A percentile compares a stretch with the other conserved stretches of the same genome.
Conservation (phyloP, 2,888 invertebrate genomes). For the Eulithis prunata region DNA sequence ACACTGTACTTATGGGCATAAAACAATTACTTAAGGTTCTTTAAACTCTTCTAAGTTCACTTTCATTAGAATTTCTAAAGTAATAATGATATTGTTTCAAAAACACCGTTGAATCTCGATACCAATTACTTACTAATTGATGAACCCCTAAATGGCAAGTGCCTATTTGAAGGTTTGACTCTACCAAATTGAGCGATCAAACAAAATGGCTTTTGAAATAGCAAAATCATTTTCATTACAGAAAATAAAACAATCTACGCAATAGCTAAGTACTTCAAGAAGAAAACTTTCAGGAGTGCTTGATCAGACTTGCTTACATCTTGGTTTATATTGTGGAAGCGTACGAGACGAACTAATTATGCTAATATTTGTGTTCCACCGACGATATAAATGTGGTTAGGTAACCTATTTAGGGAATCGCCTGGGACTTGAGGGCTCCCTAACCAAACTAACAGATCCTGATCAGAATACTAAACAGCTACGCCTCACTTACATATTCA, state of each 20-base stretch:
- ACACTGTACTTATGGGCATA: not conserved
- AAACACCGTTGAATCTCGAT: constrained; percentile 22
- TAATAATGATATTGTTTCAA: constrained; percentile 15
- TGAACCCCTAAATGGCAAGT: constrained; percentile 25
- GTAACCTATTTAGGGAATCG: constrained; percentile 79
- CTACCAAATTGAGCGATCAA: constrained; percentile 21
- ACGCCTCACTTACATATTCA: constrained; percentile 63
- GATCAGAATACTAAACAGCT: constrained; percentile 73
- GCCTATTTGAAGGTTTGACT: constrained; percentile 13
- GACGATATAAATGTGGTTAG: constrained; percentile 77
- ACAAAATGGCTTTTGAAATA: constrained; percentile 4
- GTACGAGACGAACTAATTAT: constrained; percentile 71
- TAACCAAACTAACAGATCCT: constrained; percentile 71
- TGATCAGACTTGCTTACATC: constrained; percentile 53
- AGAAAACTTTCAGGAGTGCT: constrained; percentile 45
- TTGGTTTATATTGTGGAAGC: constrained; percentile 58
- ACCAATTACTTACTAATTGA: constrained; percentile 27
- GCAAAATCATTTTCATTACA: constrained; percentile 26
- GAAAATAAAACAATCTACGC: constrained; percentile 7
- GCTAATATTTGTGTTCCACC: constrained; percentile 74
- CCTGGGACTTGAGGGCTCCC: constrained; percentile 69
- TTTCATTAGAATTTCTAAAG: constrained; percentile 22
- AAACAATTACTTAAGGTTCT: constrained; percentile 23
- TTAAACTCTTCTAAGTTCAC: constrained; percentile 25
- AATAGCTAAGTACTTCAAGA: constrained; percentile 24